Evolutionary conservation across 2,888 invertebrate species (phyloP).

Genomic region (Epistrophe grossulariae): DNA sequence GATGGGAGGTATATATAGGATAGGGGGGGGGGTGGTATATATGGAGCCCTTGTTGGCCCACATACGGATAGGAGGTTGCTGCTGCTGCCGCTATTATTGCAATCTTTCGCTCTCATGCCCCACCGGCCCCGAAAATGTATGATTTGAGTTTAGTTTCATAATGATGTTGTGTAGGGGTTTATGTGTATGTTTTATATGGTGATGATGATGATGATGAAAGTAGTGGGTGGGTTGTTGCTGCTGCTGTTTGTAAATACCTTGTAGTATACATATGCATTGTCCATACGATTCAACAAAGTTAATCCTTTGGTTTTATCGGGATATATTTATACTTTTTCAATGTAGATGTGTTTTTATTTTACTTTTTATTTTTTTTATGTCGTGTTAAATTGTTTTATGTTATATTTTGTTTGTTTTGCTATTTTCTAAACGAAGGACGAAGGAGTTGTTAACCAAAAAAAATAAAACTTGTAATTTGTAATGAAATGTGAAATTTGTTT

Average conservation of each 20-base stretch:
- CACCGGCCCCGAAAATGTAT: constrained; percentile 67
- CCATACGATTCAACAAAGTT: constrained; percentile 81
- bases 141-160: constrained; percentile 58
- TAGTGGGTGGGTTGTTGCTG: constrained; percentile 65
- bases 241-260: constrained; percentile 79
- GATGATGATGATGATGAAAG: constrained; percentile 39
- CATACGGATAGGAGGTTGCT: constrained; percentile 64
- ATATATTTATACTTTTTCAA: constrained; percentile 34
- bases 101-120: constrained; percentile 48
- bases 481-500: constrained; percentile 50
- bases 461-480: constrained; percentile 10
- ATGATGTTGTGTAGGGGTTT: constrained; percentile 48
- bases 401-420: constrained; percentile 22
- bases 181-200: constrained; percentile 27
- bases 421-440: constrained; percentile 56
- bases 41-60: constrained; percentile 73
- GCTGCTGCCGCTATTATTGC: constrained; percentile 52
- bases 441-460: constrained; percentile 35
- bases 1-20: constrained; percentile 51
- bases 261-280: constrained; percentile 84
- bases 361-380: constrained; percentile 43
- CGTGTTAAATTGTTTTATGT: constrained; percentile 44
- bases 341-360: constrained; percentile 33
- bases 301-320: constrained; percentile 71
- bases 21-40: constrained; percentile 38